A percentile compares a stretch with the other conserved stretches of the same genome.
These are phyloP conservation scores for Promerops cafer DNA, from an alignment of 2,113 vertebrate species.

Conservation along the genomic window DNA sequence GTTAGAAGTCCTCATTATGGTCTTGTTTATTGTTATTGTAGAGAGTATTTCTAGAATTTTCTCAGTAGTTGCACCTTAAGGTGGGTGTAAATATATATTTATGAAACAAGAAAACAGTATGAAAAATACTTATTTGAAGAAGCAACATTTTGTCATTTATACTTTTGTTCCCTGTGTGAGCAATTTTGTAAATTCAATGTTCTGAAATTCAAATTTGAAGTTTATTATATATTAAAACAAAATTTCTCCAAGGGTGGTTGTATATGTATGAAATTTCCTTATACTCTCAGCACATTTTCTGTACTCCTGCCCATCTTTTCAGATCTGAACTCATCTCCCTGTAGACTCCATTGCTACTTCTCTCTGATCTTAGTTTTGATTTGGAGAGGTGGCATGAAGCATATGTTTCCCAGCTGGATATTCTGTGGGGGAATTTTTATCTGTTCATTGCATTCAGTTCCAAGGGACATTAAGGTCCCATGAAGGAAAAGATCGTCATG, in stretches of 20 bases:
- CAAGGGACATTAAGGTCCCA: neutral
- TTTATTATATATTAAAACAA: neutral
- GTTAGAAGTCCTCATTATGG: neutral
- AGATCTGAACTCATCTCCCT: neutral
- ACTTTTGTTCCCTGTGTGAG: neutral
- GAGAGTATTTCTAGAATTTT: neutral
- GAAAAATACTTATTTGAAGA: neutral
- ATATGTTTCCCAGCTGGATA: neutral
- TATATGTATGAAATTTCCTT: neutral
- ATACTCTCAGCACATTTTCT: neutral
- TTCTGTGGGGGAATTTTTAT: neutral
- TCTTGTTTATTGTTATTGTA: neutral
- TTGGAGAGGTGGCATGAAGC: neutral
- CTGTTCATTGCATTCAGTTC: neutral
- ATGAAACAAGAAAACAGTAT: neutral
- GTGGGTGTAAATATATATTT: neutral
- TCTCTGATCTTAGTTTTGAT: constrained; percentile 19
- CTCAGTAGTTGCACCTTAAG: neutral
- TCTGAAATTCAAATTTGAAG: neutral
- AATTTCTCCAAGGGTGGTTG: neutral
- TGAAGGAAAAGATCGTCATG: neutral
- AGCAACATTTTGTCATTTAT: neutral
- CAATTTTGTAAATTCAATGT: neutral
- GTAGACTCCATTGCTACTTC: neutral
- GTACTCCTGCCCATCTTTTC: neutral